A percentile compares a stretch with the other conserved stretches of the same genome.
phyloP scores from a whole-genome alignment of 1,140 invertebrate genomes.

The Calliphora vicina region DNA sequence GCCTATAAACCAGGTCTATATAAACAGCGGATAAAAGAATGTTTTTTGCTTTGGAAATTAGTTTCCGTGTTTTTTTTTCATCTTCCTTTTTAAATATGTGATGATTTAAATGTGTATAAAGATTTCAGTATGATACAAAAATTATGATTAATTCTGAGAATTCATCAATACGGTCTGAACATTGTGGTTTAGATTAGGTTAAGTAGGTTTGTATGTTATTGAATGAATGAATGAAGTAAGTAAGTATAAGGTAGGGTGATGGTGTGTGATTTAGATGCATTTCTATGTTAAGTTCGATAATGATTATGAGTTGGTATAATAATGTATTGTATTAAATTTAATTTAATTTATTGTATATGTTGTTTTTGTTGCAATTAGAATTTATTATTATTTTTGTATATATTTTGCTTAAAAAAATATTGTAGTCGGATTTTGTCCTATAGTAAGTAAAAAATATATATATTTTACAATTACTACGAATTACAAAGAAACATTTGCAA shows the following conservation, averaged over 20 bases:
- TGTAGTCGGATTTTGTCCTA: background rate
- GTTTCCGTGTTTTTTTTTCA: background rate
- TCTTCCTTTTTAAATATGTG: background rate
- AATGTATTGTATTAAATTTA: background rate
- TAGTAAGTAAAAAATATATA: background rate
- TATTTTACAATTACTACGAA: slow-evolving; percentile 3
- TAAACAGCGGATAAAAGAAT: background rate
- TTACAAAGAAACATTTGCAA: background rate
- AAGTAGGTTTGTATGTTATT: too few relatives aligned
- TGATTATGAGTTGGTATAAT: background rate
- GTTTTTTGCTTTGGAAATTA: background rate
- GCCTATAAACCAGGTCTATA: background rate
- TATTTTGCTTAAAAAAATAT: background rate
- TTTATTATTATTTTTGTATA: background rate
- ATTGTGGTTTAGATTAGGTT: background rate
- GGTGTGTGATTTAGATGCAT: background rate
- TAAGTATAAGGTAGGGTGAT: too few relatives aligned
- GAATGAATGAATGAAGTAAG: too few relatives aligned
- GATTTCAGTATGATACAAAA: background rate
- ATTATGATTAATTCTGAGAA: background rate
- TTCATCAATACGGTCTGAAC: background rate
- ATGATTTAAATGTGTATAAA: background rate
- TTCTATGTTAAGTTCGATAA: background rate
- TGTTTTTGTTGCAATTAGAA: background rate
- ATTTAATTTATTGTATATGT: background rate